Evolutionary conservation across 2,797 vertebrate species (phyloP).

Genomic region (Pseudochaenichthys georgianus): DNA sequence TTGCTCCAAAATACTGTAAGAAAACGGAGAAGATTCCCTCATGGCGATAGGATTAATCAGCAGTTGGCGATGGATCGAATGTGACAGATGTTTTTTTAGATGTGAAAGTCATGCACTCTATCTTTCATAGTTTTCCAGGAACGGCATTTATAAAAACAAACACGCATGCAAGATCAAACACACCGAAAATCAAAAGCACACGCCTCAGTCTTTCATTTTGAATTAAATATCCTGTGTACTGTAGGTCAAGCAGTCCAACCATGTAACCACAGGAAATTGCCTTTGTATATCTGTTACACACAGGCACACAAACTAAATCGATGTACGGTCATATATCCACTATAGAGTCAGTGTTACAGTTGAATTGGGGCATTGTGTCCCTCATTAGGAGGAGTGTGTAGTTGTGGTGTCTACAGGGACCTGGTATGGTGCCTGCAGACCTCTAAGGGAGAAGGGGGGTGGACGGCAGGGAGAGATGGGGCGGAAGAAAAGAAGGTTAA

Average conservation of each 20-base stretch:
- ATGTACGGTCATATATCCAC: slow-evolving; percentile 21
- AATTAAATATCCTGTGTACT: slow-evolving; percentile 12
- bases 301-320: neutral
- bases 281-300: slow-evolving; percentile 24
- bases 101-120: too few relatives aligned
- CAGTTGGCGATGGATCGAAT: too few relatives aligned
- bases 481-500: slow-evolving; percentile 9
- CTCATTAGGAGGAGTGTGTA: slow-evolving; percentile 54
- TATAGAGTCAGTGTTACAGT: slow-evolving; percentile 17
- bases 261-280: slow-evolving; percentile 35
- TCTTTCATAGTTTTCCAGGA: too few relatives aligned
- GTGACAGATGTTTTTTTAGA: too few relatives aligned
- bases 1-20: too few relatives aligned
- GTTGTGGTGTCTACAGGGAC: slow-evolving; percentile 33
- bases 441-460: neutral
- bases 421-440: slow-evolving; percentile 31
- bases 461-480: slow-evolving; percentile 6
- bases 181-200: neutral
- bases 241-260: slow-evolving; percentile 8
- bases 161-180: neutral
- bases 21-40: too few relatives aligned
- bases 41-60: too few relatives aligned
- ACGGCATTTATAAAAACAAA: neutral
- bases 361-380: slow-evolving; percentile 36
- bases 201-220: neutral